Percentiles rank a stretch among this genome's conserved stretches.
These are phyloP conservation scores for Nesometra sesokonis DNA, from an alignment of 35 echinoderm and acorn worm species.

Conservation along the genomic window DNA sequence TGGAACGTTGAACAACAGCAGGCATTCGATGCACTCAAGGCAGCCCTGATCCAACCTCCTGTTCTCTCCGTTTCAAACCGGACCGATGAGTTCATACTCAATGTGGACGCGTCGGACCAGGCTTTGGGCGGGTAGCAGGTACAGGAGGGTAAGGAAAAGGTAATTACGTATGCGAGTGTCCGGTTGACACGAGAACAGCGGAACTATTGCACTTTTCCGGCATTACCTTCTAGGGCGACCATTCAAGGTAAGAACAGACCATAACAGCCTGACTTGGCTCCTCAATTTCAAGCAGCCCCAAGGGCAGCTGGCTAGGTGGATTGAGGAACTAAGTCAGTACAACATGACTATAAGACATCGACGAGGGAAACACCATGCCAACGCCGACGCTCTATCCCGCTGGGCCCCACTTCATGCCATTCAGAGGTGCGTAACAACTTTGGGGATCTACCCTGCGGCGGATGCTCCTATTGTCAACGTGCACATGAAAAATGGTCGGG, in stretches of 20 bases:
- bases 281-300: background rate
- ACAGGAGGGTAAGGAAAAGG: constrained; percentile 13
- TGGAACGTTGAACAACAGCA: constrained; percentile 31
- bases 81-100: constrained; percentile 9
- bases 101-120: constrained; percentile 31
- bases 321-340: constrained; percentile 2
- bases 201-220: too few species aligned
- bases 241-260: constrained; percentile 16
- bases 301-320: constrained; percentile 1
- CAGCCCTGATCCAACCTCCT: background rate
- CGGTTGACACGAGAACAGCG: too few species aligned
- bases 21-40: constrained; percentile 27
- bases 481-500: constrained; percentile 22
- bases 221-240: too few species aligned
- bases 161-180: too few species aligned
- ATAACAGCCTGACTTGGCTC: background rate
- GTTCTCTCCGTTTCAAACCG: constrained; percentile 17
- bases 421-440: too few species aligned
- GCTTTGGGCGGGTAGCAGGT: constrained; percentile 39
- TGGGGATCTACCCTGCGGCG: constrained; percentile 25
- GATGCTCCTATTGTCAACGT: constrained; percentile 29
- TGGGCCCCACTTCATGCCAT: too few species aligned
- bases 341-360: background rate
- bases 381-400: background rate
- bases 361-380: background rate